phyloP scores from a whole-genome alignment of 92 coral and sea anemone genomes.

The Parazoanthus atlanticus region DNA sequence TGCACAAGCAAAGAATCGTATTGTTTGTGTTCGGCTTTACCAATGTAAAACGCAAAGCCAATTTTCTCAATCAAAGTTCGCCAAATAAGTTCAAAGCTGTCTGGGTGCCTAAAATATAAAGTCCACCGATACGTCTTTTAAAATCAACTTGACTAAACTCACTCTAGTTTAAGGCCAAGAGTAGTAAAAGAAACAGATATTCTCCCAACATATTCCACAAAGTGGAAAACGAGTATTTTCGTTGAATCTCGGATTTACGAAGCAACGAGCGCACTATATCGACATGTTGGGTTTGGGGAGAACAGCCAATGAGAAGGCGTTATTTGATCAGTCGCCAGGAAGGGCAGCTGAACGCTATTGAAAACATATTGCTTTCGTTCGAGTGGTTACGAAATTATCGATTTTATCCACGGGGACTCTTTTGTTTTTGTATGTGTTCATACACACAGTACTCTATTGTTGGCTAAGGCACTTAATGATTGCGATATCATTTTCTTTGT shows the following conservation, averaged over 20 bases:
- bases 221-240: neutral
- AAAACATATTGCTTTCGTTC: conserved; percentile 42
- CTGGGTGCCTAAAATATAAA: neutral
- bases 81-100: conserved; percentile 1
- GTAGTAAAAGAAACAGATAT: neutral
- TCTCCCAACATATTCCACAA: neutral
- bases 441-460: conserved; percentile 15
- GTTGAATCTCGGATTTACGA: conserved; percentile 2
- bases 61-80: conserved; percentile 3
- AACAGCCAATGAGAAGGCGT: conserved; percentile 64
- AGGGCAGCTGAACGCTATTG: conserved; percentile 69
- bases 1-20: neutral
- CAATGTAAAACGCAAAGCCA: neutral
- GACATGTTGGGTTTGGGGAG: conserved; percentile 31
- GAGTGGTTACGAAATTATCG: conserved; percentile 38
- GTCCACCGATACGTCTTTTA: neutral
- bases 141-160: neutral
- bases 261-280: conserved; percentile 3
- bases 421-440: conserved; percentile 11
- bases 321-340: conserved; percentile 57
- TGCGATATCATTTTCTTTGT: conserved; percentile 33
- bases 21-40: neutral
- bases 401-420: conserved; percentile 28
- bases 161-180: neutral
- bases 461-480: conserved; percentile 5